Conservation (phyloP, 2,797 vertebrate genomes). For the Scolopax bukidnonensis region DNA sequence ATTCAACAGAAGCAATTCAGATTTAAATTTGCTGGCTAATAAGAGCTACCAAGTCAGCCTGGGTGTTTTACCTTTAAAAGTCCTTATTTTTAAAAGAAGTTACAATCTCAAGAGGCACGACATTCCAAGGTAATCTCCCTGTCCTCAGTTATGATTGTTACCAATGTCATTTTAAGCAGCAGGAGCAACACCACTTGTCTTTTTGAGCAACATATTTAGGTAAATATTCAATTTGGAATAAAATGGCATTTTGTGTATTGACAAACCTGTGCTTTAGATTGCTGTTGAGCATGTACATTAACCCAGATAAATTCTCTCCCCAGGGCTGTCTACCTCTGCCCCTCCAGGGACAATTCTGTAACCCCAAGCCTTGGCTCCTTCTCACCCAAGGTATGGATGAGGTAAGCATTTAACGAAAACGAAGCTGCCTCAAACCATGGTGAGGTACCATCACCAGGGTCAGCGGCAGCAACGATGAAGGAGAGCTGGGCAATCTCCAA, state of each 20-base stretch:
- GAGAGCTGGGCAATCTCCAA: neutral
- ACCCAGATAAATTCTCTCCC: neutral
- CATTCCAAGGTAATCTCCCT: neutral
- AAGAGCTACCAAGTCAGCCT: neutral
- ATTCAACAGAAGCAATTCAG: constrained; percentile 8
- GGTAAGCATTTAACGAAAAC: neutral
- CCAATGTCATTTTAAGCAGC: neutral
- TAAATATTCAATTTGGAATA: neutral
- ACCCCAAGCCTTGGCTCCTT: neutral
- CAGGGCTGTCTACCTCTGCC: neutral
- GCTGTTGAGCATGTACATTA: neutral
- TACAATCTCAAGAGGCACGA: neutral
- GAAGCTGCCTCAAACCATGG: neutral
- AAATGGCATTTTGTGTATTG: neutral
- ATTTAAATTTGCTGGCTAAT: constrained; percentile 16
- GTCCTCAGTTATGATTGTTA: neutral
- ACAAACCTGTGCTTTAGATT: neutral
- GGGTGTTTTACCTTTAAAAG: neutral
- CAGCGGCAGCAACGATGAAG: neutral
- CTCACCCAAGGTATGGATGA: neutral
- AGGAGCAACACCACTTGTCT: neutral
- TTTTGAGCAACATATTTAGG: neutral
- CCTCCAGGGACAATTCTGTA: neutral
- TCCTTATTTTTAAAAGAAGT: neutral
- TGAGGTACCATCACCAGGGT: neutral